A percentile compares a stretch with the other conserved stretches of the same genome.
Conservation (phyloP, 2,888 invertebrate genomes). For the Eristalis arbustorum region DNA sequence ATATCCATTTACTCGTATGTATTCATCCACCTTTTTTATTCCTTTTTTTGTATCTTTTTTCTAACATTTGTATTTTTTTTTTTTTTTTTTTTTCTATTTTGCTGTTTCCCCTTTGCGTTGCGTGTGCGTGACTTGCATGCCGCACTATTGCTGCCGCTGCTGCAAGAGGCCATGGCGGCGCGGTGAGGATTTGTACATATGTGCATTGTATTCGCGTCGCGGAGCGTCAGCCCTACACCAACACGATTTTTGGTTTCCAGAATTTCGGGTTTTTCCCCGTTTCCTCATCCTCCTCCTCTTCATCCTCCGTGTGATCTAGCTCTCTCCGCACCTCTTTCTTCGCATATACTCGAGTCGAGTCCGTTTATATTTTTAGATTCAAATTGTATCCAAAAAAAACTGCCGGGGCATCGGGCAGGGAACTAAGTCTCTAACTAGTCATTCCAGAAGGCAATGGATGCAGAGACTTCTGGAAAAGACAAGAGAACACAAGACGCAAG, state of each 20-base stretch:
- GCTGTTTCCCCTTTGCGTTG: constrained; percentile 51
- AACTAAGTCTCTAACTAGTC: neutral
- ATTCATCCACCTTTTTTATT: constrained; percentile 11
- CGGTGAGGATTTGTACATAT: neutral
- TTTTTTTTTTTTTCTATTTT: constrained; percentile 19
- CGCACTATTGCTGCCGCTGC: neutral
- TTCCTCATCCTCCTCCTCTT: neutral
- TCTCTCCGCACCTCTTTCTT: neutral
- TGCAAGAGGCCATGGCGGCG: neutral
- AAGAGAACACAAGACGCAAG: neutral
- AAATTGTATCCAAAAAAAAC: constrained; percentile 19
- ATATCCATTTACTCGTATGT: neutral
- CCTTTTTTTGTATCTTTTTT: constrained; percentile 27
- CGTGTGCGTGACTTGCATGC: constrained; percentile 49
- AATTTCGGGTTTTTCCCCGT: constrained; percentile 35
- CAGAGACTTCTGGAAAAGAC: neutral
- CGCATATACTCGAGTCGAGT: neutral
- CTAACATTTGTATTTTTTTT: constrained; percentile 19
- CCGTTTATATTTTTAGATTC: constrained; percentile 6
- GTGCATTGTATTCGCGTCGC: constrained; percentile 54
- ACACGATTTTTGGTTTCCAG: constrained; percentile 62
- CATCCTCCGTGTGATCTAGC: neutral
- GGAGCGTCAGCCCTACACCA: constrained; percentile 58
- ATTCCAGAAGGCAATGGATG: neutral
- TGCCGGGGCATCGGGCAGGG: constrained; percentile 7